Evolutionary conservation across 2,888 invertebrate genomes (phyloP).

Genomic region (Synanthedon formicaeformis): DNA sequence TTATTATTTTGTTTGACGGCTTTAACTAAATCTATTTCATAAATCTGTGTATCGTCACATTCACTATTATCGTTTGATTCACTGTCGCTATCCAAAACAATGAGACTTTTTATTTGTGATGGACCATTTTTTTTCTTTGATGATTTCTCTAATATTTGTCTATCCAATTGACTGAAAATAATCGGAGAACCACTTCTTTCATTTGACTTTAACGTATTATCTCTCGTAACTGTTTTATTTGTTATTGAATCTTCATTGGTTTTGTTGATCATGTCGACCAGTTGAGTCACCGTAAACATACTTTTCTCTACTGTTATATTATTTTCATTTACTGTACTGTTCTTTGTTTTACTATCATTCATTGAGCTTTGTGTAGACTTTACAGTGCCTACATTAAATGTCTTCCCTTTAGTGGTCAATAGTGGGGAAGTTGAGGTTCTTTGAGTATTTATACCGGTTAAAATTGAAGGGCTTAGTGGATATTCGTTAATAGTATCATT

Average conservation of each 20-base stretch:
- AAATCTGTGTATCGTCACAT: conserved; percentile 29
- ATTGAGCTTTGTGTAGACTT: background rate
- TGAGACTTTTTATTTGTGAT: conserved; percentile 25
- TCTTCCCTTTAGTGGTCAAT: conserved; percentile 37
- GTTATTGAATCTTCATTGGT: conserved; percentile 11
- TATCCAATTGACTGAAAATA: conserved; percentile 44
- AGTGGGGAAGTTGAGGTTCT: conserved; percentile 39
- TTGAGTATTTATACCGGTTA: conserved; percentile 29
- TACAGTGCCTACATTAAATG: conserved; percentile 12
- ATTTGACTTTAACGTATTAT: conserved; percentile 4
- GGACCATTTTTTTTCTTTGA: conserved; percentile 6
- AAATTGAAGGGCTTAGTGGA: conserved; percentile 46
- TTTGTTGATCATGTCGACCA: conserved; percentile 56
- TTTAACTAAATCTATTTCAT: conserved; percentile 13
- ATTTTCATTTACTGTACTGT: conserved; percentile 10
- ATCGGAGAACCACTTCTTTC: conserved; percentile 47
- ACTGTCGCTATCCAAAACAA: conserved; percentile 51
- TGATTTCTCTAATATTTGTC: conserved; percentile 15
- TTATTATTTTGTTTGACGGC: too few species aligned
- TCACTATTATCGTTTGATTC: conserved; percentile 37
- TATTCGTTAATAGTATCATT: conserved; percentile 1
- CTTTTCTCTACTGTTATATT: conserved; percentile 37
- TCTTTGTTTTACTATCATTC: conserved; percentile 7
- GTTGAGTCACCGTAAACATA: conserved; percentile 57
- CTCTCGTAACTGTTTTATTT: background rate